Conservation (phyloP, 2,113 vertebrate genomes). For the Sinosuthora webbiana region DNA sequence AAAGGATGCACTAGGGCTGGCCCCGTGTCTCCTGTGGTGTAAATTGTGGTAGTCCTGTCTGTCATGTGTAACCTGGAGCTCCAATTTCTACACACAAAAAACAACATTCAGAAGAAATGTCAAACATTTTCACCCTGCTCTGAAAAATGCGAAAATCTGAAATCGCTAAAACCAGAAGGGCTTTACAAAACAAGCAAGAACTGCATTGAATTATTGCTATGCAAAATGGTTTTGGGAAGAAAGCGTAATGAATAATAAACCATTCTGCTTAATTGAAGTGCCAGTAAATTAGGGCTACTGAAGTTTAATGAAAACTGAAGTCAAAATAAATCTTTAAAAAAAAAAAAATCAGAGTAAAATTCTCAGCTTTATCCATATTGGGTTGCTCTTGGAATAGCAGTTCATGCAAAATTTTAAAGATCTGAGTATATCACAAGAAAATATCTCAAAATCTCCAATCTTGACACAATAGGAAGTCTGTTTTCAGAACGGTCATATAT, state of each 20-base stretch:
- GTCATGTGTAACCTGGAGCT: background rate
- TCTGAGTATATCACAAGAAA: background rate
- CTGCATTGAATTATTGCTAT: background rate
- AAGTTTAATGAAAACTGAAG: background rate
- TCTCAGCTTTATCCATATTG: background rate
- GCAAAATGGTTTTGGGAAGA: background rate
- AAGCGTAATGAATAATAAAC: background rate
- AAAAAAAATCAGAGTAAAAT: background rate
- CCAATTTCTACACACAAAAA: rapidly evolving
- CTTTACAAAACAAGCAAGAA: background rate
- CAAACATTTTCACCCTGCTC: background rate
- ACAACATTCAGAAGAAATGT: background rate
- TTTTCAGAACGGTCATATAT: background rate
- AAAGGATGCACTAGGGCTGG: background rate
- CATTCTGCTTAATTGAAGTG: background rate
- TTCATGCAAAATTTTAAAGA: background rate
- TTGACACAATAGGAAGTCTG: background rate
- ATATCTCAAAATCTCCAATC: background rate
- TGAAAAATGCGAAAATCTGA: background rate
- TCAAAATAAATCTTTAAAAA: background rate
- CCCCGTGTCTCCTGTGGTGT: rapidly evolving
- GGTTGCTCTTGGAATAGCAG: background rate
- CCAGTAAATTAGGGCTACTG: background rate
- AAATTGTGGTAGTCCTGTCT: background rate
- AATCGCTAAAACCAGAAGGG: background rate